Percentiles rank a stretch among this genome's conserved stretches.
Conservation (phyloP, 2,113 vertebrate genomes). For the Cervus canadensis region DNA sequence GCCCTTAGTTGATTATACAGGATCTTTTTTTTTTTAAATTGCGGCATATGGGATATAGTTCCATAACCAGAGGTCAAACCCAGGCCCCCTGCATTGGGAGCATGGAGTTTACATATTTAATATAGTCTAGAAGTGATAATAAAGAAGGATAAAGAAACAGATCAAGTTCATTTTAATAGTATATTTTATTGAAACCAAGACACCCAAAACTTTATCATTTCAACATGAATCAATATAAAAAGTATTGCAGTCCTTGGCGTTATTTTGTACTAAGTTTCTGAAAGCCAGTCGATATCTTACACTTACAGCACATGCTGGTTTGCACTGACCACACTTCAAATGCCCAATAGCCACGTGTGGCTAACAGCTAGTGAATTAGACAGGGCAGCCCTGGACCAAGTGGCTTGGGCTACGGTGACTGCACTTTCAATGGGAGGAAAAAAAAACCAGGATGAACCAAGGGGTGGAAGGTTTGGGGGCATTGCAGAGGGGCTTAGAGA, state of each 20-base stretch:
- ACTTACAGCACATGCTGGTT: fast-evolving
- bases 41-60: not conserved
- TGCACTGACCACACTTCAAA: not conserved
- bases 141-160: not conserved
- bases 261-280: not conserved
- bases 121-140: not conserved
- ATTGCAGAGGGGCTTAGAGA: not conserved
- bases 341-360: not conserved
- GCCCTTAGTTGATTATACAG: not conserved
- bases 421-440: not conserved
- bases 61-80: not conserved
- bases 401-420: not conserved
- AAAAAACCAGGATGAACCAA: not conserved
- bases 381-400: not conserved
- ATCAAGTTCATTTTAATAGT: constrained; percentile 20
- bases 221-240: not conserved
- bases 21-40: not conserved
- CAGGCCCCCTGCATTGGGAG: not conserved
- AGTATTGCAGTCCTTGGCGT: not conserved
- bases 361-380: not conserved
- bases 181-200: not conserved
- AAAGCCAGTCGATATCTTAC: not conserved
- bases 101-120: not conserved
- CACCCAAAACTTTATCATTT: not conserved
- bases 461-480: too few species aligned